Percentiles rank a stretch among this genome's conserved stretches.
phyloP scores from a whole-genome alignment of 1,140 invertebrate species.

The Drosophila repleta region DNA sequence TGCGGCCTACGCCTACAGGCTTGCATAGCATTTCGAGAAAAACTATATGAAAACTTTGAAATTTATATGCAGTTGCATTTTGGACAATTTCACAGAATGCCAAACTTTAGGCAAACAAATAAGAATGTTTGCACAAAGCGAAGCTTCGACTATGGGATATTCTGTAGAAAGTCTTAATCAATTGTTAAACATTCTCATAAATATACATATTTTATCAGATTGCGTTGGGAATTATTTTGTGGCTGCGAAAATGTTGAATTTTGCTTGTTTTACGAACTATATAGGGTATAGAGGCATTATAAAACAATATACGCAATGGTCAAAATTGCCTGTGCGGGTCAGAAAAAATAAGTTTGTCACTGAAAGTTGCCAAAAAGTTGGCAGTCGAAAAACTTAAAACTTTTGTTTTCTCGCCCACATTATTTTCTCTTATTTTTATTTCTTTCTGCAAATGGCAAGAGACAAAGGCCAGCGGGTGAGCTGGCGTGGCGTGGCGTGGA shows the following conservation, averaged over 20 bases:
- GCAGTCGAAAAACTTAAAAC: constrained; percentile 61
- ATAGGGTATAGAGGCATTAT: constrained; percentile 11
- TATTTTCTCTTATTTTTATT: constrained; percentile 23
- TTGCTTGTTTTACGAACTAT: neutral
- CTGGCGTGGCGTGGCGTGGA: neutral
- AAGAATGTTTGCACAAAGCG: neutral
- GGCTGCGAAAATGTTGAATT: neutral
- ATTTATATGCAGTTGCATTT: constrained; percentile 73
- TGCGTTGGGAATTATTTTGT: too few relatives aligned
- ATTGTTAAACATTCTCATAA: too few relatives aligned
- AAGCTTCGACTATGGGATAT: neutral
- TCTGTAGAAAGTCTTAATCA: neutral
- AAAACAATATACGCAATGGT: constrained; percentile 44
- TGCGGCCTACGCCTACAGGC: constrained; percentile 31
- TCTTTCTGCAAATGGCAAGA: constrained; percentile 58
- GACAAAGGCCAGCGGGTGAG: constrained; percentile 17
- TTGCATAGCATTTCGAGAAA: constrained; percentile 48
- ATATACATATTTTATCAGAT: neutral
- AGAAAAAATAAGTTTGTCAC: constrained; percentile 61
- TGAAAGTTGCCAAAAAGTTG: constrained; percentile 69
- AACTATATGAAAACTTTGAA: constrained; percentile 56
- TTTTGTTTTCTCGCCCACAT: constrained; percentile 77
- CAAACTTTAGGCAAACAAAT: constrained; percentile 52
- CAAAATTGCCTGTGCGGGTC: constrained; percentile 20
- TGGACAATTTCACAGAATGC: constrained; percentile 53